Percentiles rank a stretch among this genome's conserved stretches.
phyloP scores from a whole-genome alignment of 1,140 invertebrate species.

The Cotesia vestalis region DNA sequence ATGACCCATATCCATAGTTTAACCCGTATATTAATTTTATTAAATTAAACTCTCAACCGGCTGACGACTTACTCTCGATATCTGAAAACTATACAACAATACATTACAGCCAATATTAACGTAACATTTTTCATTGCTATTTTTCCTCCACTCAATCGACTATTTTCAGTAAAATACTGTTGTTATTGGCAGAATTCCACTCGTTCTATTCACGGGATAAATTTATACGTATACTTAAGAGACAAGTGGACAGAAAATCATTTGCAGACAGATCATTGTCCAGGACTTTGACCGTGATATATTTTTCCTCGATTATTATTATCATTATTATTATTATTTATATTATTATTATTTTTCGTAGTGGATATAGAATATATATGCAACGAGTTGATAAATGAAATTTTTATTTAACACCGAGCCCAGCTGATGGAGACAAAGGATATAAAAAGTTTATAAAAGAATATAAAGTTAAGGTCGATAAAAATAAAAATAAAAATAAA shows the following conservation, averaged over 20 bases:
- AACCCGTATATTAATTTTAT: too few relatives aligned
- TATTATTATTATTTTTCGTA: neutral
- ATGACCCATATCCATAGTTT: too few relatives aligned
- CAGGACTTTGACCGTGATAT: constrained; percentile 2
- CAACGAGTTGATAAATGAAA: too few relatives aligned
- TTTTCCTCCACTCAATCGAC: neutral
- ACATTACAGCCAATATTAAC: too few relatives aligned
- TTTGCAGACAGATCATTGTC: constrained; percentile 5
- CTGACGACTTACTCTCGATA: too few relatives aligned
- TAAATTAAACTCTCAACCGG: too few relatives aligned
- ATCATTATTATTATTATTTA: neutral
- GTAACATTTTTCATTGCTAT: neutral
- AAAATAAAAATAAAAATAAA: too few relatives aligned
- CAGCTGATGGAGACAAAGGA: neutral
- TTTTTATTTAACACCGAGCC: too few relatives aligned
- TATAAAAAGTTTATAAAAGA: constrained; percentile 3
- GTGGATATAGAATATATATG: too few relatives aligned
- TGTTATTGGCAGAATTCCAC: constrained; percentile 9
- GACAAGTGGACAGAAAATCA: constrained; percentile 8
- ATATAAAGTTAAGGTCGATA: constrained; percentile 10
- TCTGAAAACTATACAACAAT: too few relatives aligned
- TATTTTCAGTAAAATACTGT: constrained; percentile 13
- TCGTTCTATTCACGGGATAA: constrained; percentile 9
- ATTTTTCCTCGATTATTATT: neutral
- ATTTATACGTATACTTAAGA: neutral